These are phyloP conservation scores for Athalia circularis DNA, from an alignment of 2,888 invertebrate genomes.

Conservation along the genomic window DNA sequence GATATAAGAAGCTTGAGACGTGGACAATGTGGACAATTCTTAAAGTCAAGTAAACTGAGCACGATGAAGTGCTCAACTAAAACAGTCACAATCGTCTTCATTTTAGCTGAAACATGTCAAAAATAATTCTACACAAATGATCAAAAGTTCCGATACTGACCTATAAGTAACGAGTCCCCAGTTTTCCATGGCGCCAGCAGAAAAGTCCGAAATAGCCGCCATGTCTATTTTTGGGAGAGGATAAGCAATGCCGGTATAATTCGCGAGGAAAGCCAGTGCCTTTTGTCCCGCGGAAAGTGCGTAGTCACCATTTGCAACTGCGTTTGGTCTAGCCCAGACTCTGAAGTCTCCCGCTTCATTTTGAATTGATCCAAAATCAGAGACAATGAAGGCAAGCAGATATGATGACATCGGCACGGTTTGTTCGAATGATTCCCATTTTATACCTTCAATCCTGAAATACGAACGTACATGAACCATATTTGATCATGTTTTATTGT, in stretches of 20 bases:
- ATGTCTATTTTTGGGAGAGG: slow-evolving; percentile 90
- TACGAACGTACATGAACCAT: slow-evolving; percentile 12
- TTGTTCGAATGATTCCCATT: slow-evolving; percentile 72
- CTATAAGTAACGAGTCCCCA: slow-evolving; percentile 90
- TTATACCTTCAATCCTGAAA: slow-evolving; percentile 58
- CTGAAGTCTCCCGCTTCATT: slow-evolving; percentile 73
- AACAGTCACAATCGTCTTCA: too few species aligned
- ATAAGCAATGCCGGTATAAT: slow-evolving; percentile 78
- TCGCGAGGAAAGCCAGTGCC: slow-evolving; percentile 75
- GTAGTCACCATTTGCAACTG: slow-evolving; percentile 56
- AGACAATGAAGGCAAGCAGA: slow-evolving; percentile 86
- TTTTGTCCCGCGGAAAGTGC: slow-evolving; percentile 73
- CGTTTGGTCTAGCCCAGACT: slow-evolving; percentile 68
- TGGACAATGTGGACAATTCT: too few species aligned
- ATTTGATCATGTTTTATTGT: not conserved
- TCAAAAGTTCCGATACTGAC: slow-evolving; percentile 4
- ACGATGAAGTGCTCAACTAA: too few species aligned
- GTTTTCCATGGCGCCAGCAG: slow-evolving; percentile 93
- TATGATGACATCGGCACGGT: slow-evolving; percentile 85
- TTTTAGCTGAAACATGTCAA: too few species aligned
- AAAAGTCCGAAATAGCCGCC: slow-evolving; percentile 89
- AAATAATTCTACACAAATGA: not conserved
- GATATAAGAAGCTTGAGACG: too few species aligned
- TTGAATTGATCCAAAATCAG: slow-evolving; percentile 73
- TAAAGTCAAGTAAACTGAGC: too few species aligned